A percentile compares a stretch with the other conserved stretches of the same genome.
These are phyloP conservation scores for Tangara arthus DNA, from an alignment of 2,797 vertebrate species.

Conservation along the genomic window DNA sequence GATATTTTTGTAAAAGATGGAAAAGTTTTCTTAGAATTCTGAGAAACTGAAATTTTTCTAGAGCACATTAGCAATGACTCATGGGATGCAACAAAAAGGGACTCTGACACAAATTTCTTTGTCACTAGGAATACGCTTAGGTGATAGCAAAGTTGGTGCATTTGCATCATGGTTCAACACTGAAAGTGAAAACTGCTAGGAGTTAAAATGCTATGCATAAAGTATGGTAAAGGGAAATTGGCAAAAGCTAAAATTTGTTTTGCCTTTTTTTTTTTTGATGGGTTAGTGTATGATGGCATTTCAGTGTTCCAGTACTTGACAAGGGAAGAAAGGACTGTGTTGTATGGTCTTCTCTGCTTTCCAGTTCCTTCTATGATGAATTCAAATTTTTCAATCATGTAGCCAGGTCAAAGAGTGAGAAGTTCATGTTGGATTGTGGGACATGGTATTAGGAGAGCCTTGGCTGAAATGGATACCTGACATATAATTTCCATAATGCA, in stretches of 20 bases:
- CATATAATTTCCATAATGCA: background rate
- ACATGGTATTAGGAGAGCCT: background rate
- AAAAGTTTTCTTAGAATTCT: background rate
- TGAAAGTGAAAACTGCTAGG: background rate
- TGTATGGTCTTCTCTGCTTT: background rate
- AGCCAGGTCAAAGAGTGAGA: background rate
- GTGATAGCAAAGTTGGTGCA: background rate
- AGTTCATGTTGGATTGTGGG: background rate
- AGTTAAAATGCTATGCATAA: background rate
- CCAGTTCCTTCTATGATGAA: background rate
- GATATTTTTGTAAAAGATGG: background rate
- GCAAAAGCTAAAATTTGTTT: background rate
- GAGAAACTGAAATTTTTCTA: background rate
- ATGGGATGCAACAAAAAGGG: background rate
- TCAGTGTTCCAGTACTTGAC: background rate
- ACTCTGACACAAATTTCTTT: background rate
- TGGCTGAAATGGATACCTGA: background rate
- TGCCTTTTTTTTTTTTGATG: background rate
- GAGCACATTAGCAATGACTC: background rate
- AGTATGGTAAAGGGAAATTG: background rate
- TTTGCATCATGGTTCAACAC: background rate
- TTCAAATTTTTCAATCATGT: background rate
- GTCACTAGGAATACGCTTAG: background rate
- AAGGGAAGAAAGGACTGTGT: background rate
- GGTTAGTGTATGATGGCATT: background rate